Evolutionary conservation across 2,797 vertebrate genomes (phyloP).

Genomic region (Corythornis leucogaster): DNA sequence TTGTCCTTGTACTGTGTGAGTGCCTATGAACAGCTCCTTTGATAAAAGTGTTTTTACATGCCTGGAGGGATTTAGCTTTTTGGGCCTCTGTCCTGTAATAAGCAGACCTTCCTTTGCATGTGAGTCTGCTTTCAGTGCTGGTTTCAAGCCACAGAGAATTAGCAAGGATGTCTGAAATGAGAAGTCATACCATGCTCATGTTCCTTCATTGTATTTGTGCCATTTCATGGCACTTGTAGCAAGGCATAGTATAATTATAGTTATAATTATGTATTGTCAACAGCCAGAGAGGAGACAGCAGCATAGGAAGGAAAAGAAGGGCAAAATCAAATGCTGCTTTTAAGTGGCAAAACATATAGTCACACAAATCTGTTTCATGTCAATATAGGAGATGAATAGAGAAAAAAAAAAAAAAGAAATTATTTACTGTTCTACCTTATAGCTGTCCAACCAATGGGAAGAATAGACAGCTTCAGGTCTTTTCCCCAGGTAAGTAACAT

Average conservation of each 20-base stretch:
- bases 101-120: constrained; percentile 24
- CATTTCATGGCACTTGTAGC: neutral
- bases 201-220: constrained; percentile 6
- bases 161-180: neutral
- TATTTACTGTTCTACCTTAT: neutral
- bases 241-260: neutral
- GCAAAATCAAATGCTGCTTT: neutral
- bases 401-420: neutral
- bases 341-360: neutral
- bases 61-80: constrained; percentile 72
- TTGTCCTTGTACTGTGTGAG: constrained; percentile 10
- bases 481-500: neutral
- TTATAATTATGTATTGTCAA: neutral
- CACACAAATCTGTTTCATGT: neutral
- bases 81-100: constrained; percentile 43
- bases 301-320: neutral
- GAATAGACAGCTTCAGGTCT: neutral
- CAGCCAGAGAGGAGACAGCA: neutral
- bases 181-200: neutral
- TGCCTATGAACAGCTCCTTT: constrained; percentile 68
- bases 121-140: constrained; percentile 50
- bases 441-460: neutral
- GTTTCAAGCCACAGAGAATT: constrained; percentile 1
- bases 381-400: neutral
- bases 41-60: constrained; percentile 71